A percentile compares a stretch with the other conserved stretches of the same genome.
phyloP scores from a whole-genome alignment of 2,888 invertebrate species.

The Lasioglossum villosulum region DNA sequence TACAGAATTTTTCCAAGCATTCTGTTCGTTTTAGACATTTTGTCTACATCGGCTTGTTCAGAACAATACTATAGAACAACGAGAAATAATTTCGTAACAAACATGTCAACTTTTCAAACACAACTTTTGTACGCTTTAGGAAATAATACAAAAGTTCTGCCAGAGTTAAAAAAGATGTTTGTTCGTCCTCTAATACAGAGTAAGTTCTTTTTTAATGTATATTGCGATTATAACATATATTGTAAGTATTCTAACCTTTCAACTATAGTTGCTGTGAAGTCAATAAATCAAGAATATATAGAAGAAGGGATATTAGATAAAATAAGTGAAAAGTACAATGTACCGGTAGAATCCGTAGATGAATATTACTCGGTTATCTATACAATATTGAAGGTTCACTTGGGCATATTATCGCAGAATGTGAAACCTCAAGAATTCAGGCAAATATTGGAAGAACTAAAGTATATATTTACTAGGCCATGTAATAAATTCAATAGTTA shows the following conservation, averaged over 20 bases:
- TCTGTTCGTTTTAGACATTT: background rate
- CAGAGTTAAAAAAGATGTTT: slow-evolving; percentile 78
- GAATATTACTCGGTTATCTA: slow-evolving; percentile 85
- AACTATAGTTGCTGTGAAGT: slow-evolving; percentile 79
- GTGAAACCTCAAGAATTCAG: slow-evolving; percentile 85
- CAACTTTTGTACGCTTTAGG: slow-evolving; percentile 75
- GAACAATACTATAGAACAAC: background rate
- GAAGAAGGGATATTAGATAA: slow-evolving; percentile 81
- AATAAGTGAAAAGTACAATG: slow-evolving; percentile 79
- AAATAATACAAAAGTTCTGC: slow-evolving; percentile 76
- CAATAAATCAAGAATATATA: slow-evolving; percentile 80
- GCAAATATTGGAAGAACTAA: slow-evolving; percentile 85
- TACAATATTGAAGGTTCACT: slow-evolving; percentile 85
- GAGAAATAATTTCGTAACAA: slow-evolving; percentile 12
- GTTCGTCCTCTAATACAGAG: slow-evolving; percentile 80
- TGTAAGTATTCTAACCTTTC: slow-evolving; percentile 1
- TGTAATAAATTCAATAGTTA: background rate
- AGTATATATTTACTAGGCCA: slow-evolving; percentile 74
- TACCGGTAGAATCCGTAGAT: slow-evolving; percentile 84
- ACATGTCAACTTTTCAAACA: slow-evolving; percentile 74
- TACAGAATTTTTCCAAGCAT: background rate
- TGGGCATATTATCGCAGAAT: slow-evolving; percentile 84
- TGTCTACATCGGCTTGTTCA: background rate
- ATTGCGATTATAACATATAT: background rate
- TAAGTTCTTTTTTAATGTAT: slow-evolving; percentile 62